These are phyloP conservation scores for Dallia pectoralis DNA, from an alignment of 2,797 vertebrate genomes.

Conservation along the genomic window DNA sequence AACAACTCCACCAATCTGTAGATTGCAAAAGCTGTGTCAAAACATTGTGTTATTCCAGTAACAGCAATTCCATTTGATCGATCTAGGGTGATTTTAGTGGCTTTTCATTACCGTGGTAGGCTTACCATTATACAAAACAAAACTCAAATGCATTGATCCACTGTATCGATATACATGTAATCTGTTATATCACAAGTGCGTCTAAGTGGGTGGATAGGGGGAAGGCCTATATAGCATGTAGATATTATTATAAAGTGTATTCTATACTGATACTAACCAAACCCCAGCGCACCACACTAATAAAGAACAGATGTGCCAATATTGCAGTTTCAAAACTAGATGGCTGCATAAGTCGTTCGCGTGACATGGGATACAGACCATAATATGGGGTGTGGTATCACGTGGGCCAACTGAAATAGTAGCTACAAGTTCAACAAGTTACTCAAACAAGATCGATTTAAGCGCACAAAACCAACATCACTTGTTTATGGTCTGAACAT, in stretches of 20 bases:
- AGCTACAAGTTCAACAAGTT: constrained; percentile 41
- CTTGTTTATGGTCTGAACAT: constrained; percentile 13
- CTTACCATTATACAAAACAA: not conserved
- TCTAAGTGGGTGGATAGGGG: not conserved
- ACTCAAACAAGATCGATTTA: constrained; percentile 29
- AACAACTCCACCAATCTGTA: not conserved
- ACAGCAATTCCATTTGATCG: not conserved
- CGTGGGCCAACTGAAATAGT: constrained; percentile 51
- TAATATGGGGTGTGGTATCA: constrained; percentile 64
- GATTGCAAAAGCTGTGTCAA: not conserved
- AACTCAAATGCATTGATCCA: not conserved
- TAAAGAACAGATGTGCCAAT: constrained; percentile 53
- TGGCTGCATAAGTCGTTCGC: constrained; percentile 23
- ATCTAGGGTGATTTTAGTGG: not conserved
- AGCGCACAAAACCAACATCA: constrained; percentile 14
- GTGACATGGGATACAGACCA: constrained; percentile 46
- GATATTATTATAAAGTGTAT: not conserved
- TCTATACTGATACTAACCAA: not conserved
- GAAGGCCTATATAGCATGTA: not conserved
- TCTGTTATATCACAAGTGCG: not conserved
- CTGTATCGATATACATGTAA: not conserved
- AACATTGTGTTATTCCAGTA: not conserved
- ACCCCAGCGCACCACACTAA: constrained; percentile 34
- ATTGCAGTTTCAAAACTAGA: constrained; percentile 43
- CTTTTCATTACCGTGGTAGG: not conserved